Base-by-base conservation (phyloP, 2,113 vertebrate genomes). In the Trinectes maculatus region DNA sequence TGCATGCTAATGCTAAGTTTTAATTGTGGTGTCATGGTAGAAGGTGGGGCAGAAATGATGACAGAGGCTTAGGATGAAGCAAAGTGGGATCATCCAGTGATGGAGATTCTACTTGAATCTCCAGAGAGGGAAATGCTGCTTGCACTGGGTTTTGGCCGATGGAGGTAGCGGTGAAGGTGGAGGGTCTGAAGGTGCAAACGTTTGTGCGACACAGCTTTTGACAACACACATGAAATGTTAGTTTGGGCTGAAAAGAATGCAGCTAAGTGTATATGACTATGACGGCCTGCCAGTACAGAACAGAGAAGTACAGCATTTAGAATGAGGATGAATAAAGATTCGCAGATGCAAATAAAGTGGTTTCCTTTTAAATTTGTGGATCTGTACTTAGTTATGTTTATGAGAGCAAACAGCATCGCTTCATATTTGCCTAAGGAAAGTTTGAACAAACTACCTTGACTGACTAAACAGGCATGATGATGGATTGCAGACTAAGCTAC, bases 11-110 rank as follows among this genome's bases (percentile, higher is more conserved):
- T 52, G 48, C 36, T 13, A 44, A 62, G 42, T 70, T 73, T 72
- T 74, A 79, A 84, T 62, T 72, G 59, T 52, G 56, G 78, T 65
- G 87, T 71, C 47, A 49, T 80, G 68, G 83, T 60, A 71, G 67
- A 29, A 34, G 57, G 60, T 64, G 67, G 59, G 62, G 70, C 47
- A 47, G 65, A 49, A 28, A 63, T 11, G 53, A 76, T 86, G 87
- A 82, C 85, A 85, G 85, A 80, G 64, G 84, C 70, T 89, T 83
- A 81, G 80, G 48, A 79, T 80, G 58, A 82, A 87, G 78, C 85
- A 85, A 89, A 89, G 77, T 77, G 61, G 88, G 89, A 90, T 92
- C 84, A 92, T 82, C 54, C 85, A 77, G 56, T 78, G 85, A 80
- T 70, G 48, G 59, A 83, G 74, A 83, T 77, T 81, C 71, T 55